phyloP scores from a whole-genome alignment of 2,888 invertebrate species.

The Sussaba pulchella region DNA sequence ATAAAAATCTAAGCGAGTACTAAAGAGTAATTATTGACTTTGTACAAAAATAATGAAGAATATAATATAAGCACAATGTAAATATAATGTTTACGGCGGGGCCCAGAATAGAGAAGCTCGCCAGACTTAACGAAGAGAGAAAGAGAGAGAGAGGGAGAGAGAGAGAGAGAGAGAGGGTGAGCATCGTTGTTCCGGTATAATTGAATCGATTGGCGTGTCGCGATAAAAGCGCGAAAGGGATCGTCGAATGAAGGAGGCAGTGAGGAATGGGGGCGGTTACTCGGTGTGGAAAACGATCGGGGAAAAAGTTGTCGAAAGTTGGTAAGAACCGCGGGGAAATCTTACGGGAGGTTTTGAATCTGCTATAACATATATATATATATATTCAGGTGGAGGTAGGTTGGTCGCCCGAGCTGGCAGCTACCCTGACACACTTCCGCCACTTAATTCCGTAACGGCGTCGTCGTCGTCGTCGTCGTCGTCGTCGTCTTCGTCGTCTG shows the following conservation, averaged over 20 bases:
- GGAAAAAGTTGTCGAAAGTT: constrained; percentile 59
- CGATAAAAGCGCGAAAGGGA: not conserved
- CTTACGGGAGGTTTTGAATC: constrained; percentile 28
- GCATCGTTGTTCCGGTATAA: constrained; percentile 66
- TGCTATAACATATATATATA: not conserved
- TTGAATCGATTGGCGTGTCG: constrained; percentile 69
- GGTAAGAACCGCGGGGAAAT: constrained; percentile 26
- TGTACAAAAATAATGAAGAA: no score
- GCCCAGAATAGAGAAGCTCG: no score
- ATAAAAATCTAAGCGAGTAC: no score
- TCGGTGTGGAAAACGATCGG: not conserved
- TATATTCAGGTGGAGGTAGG: constrained; percentile 2
- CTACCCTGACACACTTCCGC: constrained; percentile 66
- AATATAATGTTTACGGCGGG: no score
- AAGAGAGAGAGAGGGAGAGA: constrained; percentile 37
- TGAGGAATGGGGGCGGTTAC: not conserved
- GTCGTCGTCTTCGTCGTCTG: constrained; percentile 61
- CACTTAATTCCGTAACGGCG: constrained; percentile 61
- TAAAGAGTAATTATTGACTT: no score
- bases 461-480: constrained; percentile 40
- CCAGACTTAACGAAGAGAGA: no score
- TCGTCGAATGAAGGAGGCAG: not conserved
- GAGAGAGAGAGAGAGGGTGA: constrained; percentile 23
- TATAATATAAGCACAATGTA: no score
- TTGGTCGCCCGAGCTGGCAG: constrained; percentile 26